Evolutionary conservation across 2,888 invertebrate genomes (phyloP).

Genomic region (Polydrusus cervinus): DNA sequence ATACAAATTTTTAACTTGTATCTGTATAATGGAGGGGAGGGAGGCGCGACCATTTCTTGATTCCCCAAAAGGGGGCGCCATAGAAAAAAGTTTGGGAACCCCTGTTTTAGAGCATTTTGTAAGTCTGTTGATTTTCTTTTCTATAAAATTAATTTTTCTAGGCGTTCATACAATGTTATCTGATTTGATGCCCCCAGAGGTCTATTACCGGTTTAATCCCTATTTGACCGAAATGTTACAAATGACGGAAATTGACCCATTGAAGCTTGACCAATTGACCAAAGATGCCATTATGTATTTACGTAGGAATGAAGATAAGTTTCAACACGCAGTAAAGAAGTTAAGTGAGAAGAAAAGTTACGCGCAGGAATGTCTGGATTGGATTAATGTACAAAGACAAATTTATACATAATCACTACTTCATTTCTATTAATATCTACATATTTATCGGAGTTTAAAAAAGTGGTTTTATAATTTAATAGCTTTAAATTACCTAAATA

Average conservation of each 20-base stretch:
- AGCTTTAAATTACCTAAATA: neutral
- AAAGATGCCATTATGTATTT: slow-evolving; percentile 87
- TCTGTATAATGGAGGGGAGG: too few species aligned
- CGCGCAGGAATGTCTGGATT: slow-evolving; percentile 71
- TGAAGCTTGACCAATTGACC: slow-evolving; percentile 81
- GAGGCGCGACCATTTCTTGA: too few species aligned
- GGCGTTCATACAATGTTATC: slow-evolving; percentile 85
- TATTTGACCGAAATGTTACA: slow-evolving; percentile 85
- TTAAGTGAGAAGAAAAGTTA: slow-evolving; percentile 69
- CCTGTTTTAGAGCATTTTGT: too few species aligned
- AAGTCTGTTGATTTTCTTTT: too few species aligned
- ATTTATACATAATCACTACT: slow-evolving; percentile 57
- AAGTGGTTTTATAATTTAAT: too few species aligned
- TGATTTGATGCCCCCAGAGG: slow-evolving; percentile 82
- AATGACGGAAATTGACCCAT: slow-evolving; percentile 86
- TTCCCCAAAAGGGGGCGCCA: too few species aligned
- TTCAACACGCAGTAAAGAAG: slow-evolving; percentile 75
- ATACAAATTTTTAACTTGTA: too few species aligned
- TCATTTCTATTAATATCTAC: neutral
- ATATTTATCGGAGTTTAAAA: too few species aligned
- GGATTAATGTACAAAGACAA: slow-evolving; percentile 70
- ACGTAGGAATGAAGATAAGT: slow-evolving; percentile 86
- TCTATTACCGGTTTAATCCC: slow-evolving; percentile 92
- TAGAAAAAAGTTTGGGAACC: too few species aligned
- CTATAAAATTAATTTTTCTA: slow-evolving; percentile 66